Evolutionary conservation across 1,140 invertebrate genomes (phyloP).

Genomic region (Aphaenogaster floridana): DNA sequence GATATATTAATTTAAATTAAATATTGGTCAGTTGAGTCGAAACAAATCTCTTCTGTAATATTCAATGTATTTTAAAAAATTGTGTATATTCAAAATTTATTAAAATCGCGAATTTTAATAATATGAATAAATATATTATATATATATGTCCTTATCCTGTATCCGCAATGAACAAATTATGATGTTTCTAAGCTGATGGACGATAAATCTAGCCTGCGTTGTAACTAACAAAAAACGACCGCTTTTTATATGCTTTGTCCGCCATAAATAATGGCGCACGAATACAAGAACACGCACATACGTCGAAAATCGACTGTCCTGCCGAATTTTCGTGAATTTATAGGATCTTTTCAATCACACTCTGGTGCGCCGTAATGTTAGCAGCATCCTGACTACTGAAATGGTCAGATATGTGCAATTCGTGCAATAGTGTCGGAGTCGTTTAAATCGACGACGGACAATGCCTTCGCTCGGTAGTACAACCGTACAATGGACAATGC

Average conservation of each 20-base stretch:
- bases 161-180: background rate
- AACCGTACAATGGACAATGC: slow-evolving; percentile 47
- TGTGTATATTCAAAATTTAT: background rate
- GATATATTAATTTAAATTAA: no score
- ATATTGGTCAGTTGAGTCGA: no score
- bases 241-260: background rate
- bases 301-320: slow-evolving; percentile 42
- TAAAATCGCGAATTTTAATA: background rate
- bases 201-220: background rate
- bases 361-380: slow-evolving; percentile 60
- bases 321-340: slow-evolving; percentile 56
- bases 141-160: background rate
- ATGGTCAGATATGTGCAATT: background rate
- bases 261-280: slow-evolving; percentile 46
- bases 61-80: background rate
- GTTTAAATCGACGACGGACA: slow-evolving; percentile 40
- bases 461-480: slow-evolving; percentile 1
- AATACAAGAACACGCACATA: background rate
- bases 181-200: background rate
- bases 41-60: no score
- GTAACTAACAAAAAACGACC: background rate
- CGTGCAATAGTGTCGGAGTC: slow-evolving; percentile 12
- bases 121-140: background rate
- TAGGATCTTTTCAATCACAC: slow-evolving; percentile 63
- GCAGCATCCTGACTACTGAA: slow-evolving; percentile 20